Percentiles rank a stretch among this genome's conserved stretches.
Evolutionary conservation across 1,140 invertebrate genomes (phyloP).

Genomic region (Lasaia peninsularis): DNA sequence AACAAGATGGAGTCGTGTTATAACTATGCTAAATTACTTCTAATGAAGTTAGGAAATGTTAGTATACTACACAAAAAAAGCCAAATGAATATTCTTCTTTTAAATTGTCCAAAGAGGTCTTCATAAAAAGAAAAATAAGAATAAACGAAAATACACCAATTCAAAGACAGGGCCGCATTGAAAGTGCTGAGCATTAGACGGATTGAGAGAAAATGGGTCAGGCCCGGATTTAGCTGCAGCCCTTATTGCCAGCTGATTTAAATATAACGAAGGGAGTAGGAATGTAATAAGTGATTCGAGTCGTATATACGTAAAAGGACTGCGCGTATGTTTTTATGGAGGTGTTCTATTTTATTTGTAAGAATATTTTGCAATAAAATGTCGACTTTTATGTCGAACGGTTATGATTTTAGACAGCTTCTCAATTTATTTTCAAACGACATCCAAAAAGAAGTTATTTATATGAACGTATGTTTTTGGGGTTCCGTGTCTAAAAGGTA

Average conservation of each 20-base stretch:
- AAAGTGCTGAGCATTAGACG: conserved; percentile 53
- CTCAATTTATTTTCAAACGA: background rate
- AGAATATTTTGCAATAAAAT: conserved; percentile 1
- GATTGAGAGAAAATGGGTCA: conserved; percentile 69
- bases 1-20: too few relatives aligned
- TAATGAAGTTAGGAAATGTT: too few relatives aligned
- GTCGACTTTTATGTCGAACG: conserved; percentile 2
- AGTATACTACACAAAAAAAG: too few relatives aligned
- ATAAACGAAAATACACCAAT: conserved; percentile 7
- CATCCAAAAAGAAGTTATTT: too few relatives aligned
- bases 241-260: conserved; percentile 65
- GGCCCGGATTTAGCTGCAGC: conserved; percentile 58
- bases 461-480: too few relatives aligned
- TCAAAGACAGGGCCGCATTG: conserved; percentile 18
- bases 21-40: too few relatives aligned
- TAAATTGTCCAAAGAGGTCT: conserved; percentile 5
- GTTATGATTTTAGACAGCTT: background rate
- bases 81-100: background rate
- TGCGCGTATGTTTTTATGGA: conserved; percentile 6
- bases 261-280: conserved; percentile 59
- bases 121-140: conserved; percentile 8
- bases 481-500: too few relatives aligned
- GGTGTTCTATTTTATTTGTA: conserved; percentile 1
- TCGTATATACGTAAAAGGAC: conserved; percentile 14
- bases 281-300: conserved; percentile 43